Conservation (phyloP, 2,113 vertebrate species). For the Verasper variegatus region DNA sequence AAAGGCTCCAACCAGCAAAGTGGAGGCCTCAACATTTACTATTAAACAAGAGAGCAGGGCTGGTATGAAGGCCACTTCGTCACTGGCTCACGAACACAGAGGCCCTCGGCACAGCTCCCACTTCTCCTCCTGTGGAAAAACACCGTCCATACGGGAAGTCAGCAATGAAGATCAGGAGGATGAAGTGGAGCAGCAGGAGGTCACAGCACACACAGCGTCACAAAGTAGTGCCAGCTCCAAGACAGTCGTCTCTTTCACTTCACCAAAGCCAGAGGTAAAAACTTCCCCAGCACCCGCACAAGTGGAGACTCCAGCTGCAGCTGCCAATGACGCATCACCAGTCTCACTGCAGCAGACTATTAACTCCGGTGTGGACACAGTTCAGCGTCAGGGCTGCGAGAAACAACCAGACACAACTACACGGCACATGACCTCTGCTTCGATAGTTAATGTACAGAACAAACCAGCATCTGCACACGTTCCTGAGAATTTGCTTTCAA, state of each 20-base stretch:
- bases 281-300: not conserved
- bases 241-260: conserved; percentile 27
- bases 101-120: conserved; percentile 76
- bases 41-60: conserved; percentile 72
- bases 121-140: conserved; percentile 81
- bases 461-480: conserved; percentile 13
- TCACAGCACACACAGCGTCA: conserved; percentile 21
- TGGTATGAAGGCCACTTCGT: conserved; percentile 57
- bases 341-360: conserved; percentile 33
- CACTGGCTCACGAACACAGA: conserved; percentile 73
- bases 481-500: conserved; percentile 45
- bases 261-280: conserved; percentile 33
- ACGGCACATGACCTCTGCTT: conserved; percentile 13
- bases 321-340: conserved; percentile 11
- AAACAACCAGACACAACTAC: conserved; percentile 18
- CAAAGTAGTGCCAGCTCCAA: conserved; percentile 37
- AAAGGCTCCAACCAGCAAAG: conserved; percentile 59
- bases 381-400: conserved; percentile 37
- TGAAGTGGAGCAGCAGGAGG: conserved; percentile 72
- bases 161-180: conserved; percentile 85
- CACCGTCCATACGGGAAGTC: conserved; percentile 82
- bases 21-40: conserved; percentile 43
- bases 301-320: not conserved
- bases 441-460: conserved; percentile 22
- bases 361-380: conserved; percentile 28